These are phyloP conservation scores for Bujurquina vittata DNA, from an alignment of 2,113 vertebrate species.

Conservation along the genomic window DNA sequence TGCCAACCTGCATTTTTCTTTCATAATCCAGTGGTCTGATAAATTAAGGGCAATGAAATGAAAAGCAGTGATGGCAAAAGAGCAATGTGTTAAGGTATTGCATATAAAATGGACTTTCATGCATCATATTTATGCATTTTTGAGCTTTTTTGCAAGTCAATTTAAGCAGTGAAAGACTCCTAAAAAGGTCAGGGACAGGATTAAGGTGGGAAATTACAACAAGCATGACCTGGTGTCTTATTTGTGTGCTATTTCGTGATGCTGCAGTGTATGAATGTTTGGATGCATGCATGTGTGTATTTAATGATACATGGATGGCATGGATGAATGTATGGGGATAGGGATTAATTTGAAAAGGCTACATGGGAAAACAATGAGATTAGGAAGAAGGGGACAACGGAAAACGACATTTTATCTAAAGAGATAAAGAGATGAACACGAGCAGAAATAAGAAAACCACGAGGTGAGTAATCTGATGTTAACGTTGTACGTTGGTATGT, in stretches of 20 bases:
- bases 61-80: neutral
- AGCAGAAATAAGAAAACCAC: conserved; percentile 45
- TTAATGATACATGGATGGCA: neutral
- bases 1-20: neutral
- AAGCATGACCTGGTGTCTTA: neutral
- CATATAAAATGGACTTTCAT: neutral
- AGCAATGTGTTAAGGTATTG: neutral
- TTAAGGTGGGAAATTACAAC: neutral
- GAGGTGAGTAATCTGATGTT: conserved; percentile 72
- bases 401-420: neutral
- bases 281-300: neutral
- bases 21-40: neutral
- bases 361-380: neutral
- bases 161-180: neutral
- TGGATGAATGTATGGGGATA: neutral
- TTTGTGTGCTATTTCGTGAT: neutral
- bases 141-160: neutral
- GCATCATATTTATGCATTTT: fast-evolving
- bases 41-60: neutral
- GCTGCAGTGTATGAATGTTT: neutral
- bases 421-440: conserved; percentile 9
- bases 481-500: conserved; percentile 77
- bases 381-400: neutral
- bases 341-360: neutral
- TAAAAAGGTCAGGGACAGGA: neutral